Conservation (phyloP, 2,113 vertebrate genomes). For the Cyprinus carpio region DNA sequence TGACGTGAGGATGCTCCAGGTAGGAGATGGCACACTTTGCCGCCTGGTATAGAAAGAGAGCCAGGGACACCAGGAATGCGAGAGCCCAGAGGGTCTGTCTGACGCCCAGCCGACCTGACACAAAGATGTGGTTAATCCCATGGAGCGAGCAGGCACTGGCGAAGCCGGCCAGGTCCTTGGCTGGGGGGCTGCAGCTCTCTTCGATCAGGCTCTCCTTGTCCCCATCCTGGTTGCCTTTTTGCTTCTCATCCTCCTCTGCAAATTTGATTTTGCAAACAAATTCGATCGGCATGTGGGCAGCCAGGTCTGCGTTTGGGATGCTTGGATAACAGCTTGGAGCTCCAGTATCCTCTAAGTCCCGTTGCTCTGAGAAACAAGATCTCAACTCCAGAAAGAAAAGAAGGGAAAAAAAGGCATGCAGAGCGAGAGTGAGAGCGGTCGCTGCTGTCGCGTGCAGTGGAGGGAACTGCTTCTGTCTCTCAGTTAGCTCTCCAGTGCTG, state of each 20-base stretch:
- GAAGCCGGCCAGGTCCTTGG: constrained; percentile 88
- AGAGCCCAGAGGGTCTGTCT: constrained; percentile 93
- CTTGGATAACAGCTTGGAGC: constrained; percentile 69
- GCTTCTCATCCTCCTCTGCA: constrained; percentile 97
- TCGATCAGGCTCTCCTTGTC: constrained; percentile 95
- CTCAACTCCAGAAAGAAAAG: constrained; percentile 71
- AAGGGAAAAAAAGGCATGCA: constrained; percentile 45
- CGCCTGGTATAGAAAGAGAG: constrained; percentile 91
- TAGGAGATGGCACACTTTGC: constrained; percentile 90
- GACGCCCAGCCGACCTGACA: constrained; percentile 83
- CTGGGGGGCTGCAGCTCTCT: constrained; percentile 80
- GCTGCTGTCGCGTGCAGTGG: constrained; percentile 53
- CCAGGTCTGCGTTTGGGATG: constrained; percentile 76
- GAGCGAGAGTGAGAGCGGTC: constrained; percentile 59
- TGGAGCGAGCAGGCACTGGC: constrained; percentile 93
- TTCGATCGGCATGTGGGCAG: constrained; percentile 97
- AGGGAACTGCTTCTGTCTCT: constrained; percentile 60
- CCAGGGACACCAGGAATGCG: constrained; percentile 88
- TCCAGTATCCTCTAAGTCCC: constrained; percentile 54
- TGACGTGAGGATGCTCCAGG: constrained; percentile 93
- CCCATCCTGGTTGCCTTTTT: constrained; percentile 92
- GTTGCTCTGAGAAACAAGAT: constrained; percentile 55
- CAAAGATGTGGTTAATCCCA: constrained; percentile 93
- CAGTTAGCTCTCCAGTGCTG: constrained; percentile 51
- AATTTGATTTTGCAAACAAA: constrained; percentile 99